A percentile compares a stretch with the other conserved stretches of the same genome.
phyloP scores from a whole-genome alignment of 1,140 invertebrate species.

The Lepidurus arcticus region DNA sequence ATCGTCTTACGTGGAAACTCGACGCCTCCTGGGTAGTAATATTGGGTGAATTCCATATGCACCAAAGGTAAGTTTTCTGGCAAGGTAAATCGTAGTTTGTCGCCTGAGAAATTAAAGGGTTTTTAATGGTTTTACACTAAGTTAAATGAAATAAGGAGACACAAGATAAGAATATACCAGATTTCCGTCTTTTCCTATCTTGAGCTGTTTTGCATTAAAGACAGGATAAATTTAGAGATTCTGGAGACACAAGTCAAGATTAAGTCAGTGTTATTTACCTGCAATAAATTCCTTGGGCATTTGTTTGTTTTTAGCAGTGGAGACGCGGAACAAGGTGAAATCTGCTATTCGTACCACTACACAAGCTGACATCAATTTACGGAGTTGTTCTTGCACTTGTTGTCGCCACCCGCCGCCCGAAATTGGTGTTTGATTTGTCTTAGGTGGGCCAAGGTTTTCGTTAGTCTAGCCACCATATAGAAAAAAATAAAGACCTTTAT shows the following conservation, averaged over 20 bases:
- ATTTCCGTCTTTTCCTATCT: constrained; percentile 31
- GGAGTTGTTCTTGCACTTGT: constrained; percentile 62
- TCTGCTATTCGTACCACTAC: constrained; percentile 83
- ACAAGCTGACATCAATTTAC: constrained; percentile 87
- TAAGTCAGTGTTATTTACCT: constrained; percentile 50
- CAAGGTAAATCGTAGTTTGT: constrained; percentile 72
- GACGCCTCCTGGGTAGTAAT: constrained; percentile 91
- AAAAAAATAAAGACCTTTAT: background rate
- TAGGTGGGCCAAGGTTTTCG: background rate
- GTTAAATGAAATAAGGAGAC: constrained; percentile 12
- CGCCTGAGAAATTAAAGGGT: constrained; percentile 54
- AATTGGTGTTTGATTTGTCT: background rate
- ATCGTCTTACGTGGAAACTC: constrained; percentile 75
- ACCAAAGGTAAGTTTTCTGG: constrained; percentile 82
- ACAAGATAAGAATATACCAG: constrained; percentile 24
- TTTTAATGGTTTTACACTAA: background rate
- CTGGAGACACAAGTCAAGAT: background rate
- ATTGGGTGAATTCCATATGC: constrained; percentile 93
- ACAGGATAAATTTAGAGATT: background rate
- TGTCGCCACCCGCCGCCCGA: background rate
- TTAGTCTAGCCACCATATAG: background rate
- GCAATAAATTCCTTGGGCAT: constrained; percentile 70
- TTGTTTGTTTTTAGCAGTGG: constrained; percentile 62
- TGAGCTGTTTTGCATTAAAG: constrained; percentile 27
- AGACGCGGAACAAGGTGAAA: constrained; percentile 76